A percentile compares a stretch with the other conserved stretches of the same genome.
phyloP scores from a whole-genome alignment of 53 echinoderm and acorn worm genomes.

The Antedon mediterranea region DNA sequence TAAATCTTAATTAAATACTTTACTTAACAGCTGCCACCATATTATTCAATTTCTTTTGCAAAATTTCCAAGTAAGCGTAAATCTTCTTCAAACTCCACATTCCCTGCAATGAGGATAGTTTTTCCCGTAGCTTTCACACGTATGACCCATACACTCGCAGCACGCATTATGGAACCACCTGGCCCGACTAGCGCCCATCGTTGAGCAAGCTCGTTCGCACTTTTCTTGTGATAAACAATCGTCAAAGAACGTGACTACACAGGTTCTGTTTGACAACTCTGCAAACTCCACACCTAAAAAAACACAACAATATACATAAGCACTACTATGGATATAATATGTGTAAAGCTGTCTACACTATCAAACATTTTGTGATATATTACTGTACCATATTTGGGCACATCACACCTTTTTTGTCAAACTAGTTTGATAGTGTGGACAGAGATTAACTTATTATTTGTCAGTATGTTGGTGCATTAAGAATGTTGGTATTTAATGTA shows the following conservation, averaged over 20 bases:
- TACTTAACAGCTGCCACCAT: background rate
- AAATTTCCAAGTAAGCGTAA: background rate
- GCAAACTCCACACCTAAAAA: background rate
- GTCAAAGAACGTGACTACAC: constrained; percentile 61
- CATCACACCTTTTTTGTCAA: too few relatives aligned
- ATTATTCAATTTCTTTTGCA: background rate
- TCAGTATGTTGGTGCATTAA: too few relatives aligned
- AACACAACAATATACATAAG: background rate
- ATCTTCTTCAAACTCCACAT: constrained; percentile 34
- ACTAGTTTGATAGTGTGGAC: too few relatives aligned
- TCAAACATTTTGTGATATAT: too few relatives aligned
- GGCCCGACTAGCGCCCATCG: constrained; percentile 62
- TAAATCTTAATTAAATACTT: background rate
- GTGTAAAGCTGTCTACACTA: too few relatives aligned
- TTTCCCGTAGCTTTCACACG: constrained; percentile 79
- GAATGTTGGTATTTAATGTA: too few relatives aligned
- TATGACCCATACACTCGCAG: constrained; percentile 78
- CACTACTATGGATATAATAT: too few relatives aligned
- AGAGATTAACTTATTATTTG: too few relatives aligned
- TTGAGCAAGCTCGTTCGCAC: constrained; percentile 52
- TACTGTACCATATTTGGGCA: too few relatives aligned
- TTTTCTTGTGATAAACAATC: constrained; percentile 54
- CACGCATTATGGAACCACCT: constrained; percentile 95
- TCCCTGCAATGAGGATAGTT: constrained; percentile 56
- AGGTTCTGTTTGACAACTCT: constrained; percentile 1